phyloP scores from a whole-genome alignment of 2,888 invertebrate species.

The Dendrolimus pini region DNA sequence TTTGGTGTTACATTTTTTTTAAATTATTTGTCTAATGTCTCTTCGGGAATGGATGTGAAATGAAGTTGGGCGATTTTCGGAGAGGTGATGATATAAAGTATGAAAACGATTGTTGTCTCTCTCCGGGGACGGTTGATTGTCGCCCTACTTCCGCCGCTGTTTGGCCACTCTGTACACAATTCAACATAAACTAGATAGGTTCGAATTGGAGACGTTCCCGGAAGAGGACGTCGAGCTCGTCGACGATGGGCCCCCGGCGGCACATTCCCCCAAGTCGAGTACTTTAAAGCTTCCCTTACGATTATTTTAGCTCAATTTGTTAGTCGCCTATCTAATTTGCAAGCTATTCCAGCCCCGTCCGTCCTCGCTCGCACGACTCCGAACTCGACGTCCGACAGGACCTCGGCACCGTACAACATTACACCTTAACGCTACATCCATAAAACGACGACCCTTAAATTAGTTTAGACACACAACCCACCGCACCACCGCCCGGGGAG shows the following conservation, averaged over 20 bases:
- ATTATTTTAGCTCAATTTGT: slow-evolving; percentile 65
- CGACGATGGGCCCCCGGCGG: slow-evolving; percentile 25
- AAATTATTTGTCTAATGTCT: slow-evolving; percentile 1
- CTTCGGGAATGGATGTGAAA: slow-evolving; percentile 15
- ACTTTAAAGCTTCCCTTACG: slow-evolving; percentile 68
- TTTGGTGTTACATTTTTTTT: background rate
- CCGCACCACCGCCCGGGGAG: slow-evolving; percentile 38
- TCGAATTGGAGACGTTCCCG: slow-evolving; percentile 18
- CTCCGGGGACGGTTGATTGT: slow-evolving; percentile 66
- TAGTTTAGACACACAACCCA: slow-evolving; percentile 51
- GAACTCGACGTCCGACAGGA: slow-evolving; percentile 48
- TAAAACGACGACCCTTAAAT: slow-evolving; percentile 45
- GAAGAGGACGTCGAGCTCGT: slow-evolving; percentile 43
- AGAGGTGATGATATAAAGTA: slow-evolving; percentile 48
- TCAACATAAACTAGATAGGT: background rate
- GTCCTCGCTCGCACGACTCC: slow-evolving; percentile 36
- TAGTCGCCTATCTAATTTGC: slow-evolving; percentile 72
- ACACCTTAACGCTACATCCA: slow-evolving; percentile 41
- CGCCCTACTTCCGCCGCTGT: slow-evolving; percentile 36
- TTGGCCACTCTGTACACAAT: background rate
- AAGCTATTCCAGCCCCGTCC: slow-evolving; percentile 55
- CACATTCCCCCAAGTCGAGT: slow-evolving; percentile 40
- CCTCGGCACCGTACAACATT: slow-evolving; percentile 54
- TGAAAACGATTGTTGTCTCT: slow-evolving; percentile 42
- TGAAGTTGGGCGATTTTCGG: slow-evolving; percentile 60